Evolutionary conservation across 1,140 invertebrate species (phyloP).

Genomic region (Caenorhabditis tropicalis): DNA sequence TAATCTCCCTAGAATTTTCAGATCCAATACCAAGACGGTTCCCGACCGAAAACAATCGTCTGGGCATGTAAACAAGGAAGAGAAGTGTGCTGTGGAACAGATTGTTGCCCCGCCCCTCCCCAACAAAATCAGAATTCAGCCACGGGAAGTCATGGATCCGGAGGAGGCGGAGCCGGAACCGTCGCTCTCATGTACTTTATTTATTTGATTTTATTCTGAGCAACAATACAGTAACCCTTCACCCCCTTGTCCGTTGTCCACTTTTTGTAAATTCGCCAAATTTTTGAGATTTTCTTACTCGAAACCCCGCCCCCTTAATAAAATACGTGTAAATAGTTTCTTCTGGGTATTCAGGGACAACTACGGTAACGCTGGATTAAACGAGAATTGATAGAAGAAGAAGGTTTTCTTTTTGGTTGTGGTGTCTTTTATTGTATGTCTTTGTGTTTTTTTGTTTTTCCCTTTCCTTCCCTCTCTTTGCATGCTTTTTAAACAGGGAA

Average conservation of each 20-base stretch:
- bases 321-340: background rate
- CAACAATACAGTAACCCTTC: background rate
- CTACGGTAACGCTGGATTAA: constrained; percentile 18
- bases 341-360: background rate
- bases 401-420: background rate
- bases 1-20: constrained; percentile 42
- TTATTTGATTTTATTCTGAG: background rate
- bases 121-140: constrained; percentile 10
- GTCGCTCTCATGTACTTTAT: constrained; percentile 13
- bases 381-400: background rate
- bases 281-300: background rate
- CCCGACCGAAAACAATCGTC: constrained; percentile 61
- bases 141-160: constrained; percentile 33
- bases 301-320: background rate
- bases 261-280: too few species aligned
- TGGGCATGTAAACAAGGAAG: constrained; percentile 58
- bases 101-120: constrained; percentile 60
- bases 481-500: too few species aligned
- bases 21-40: constrained; percentile 62
- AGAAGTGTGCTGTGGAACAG: constrained; percentile 64
- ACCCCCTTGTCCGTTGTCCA: too few species aligned
- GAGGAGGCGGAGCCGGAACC: background rate
- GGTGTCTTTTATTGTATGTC: background rate
- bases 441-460: background rate
- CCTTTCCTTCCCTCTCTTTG: too few species aligned